phyloP scores from a whole-genome alignment of 2,113 vertebrate genomes.

The Erpornis zantholeuca region DNA sequence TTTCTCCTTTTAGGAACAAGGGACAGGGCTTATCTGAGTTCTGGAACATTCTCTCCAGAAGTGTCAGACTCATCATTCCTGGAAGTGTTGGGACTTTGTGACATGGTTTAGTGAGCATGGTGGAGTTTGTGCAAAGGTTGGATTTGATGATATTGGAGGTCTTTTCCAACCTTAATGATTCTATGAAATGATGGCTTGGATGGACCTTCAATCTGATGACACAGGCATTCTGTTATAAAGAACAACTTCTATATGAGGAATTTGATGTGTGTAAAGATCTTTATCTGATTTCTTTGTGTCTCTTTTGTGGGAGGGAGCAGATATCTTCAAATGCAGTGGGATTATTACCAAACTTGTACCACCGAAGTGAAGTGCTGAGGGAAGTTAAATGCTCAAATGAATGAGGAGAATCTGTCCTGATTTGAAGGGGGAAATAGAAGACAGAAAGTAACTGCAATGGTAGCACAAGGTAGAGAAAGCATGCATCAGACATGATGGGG shows the following conservation, averaged over 20 bases:
- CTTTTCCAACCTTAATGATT: not conserved
- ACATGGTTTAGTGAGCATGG: not conserved
- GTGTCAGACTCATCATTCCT: not conserved
- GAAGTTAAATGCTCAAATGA: not conserved
- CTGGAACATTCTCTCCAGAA: not conserved
- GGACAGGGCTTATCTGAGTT: not conserved
- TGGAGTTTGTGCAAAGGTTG: not conserved
- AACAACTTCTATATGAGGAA: not conserved
- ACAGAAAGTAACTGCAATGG: not conserved
- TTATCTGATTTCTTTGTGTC: not conserved
- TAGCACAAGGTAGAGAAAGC: not conserved
- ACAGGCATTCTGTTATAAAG: fast-evolving
- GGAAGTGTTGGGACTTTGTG: not conserved
- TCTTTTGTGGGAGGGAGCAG: not conserved
- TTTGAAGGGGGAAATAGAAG: not conserved
- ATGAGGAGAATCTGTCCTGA: not conserved
- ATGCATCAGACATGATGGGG: fast-evolving
- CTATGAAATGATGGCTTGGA: not conserved
- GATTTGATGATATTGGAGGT: not conserved
- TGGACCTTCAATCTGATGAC: not conserved
- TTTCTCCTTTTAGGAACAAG: not conserved
- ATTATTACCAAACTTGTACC: not conserved
- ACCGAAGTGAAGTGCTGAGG: not conserved
- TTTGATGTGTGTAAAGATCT: fast-evolving
- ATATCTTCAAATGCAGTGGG: not conserved